These are phyloP conservation scores for Xestia c-nigrum DNA, from an alignment of 2,888 invertebrate genomes.

Conservation along the genomic window DNA sequence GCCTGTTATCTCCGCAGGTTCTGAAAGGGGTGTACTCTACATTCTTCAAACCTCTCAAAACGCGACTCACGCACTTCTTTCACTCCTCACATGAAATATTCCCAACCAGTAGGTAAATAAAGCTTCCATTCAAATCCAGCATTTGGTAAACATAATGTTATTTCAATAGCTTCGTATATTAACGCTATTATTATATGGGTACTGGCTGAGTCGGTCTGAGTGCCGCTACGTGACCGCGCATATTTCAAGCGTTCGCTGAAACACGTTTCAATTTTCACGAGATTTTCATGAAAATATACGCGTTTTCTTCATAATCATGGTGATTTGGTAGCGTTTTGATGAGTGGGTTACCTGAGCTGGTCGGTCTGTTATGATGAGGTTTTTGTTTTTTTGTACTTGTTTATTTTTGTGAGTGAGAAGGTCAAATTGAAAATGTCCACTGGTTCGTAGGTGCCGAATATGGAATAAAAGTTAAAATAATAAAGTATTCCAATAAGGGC, in stretches of 20 bases:
- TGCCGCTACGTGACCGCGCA: conserved; percentile 75
- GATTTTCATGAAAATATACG: conserved; percentile 64
- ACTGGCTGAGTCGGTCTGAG: conserved; percentile 64
- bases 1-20: too few species aligned
- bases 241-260: conserved; percentile 59
- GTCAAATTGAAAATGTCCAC: conserved; percentile 18
- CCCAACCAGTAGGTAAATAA: conserved; percentile 54
- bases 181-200: conserved; percentile 66
- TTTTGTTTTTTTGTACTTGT: conserved; percentile 8
- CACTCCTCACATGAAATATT: conserved; percentile 46
- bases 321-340: conserved; percentile 54
- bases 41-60: neutral
- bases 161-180: conserved; percentile 67
- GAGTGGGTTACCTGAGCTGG: conserved; percentile 46
- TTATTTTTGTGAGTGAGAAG: conserved; percentile 12
- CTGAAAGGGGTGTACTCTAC: too few species aligned
- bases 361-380: conserved; percentile 26
- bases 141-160: conserved; percentile 60
- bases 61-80: conserved; percentile 33
- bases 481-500: too few species aligned
- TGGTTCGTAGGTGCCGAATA: too few species aligned
- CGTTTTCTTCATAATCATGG: conserved; percentile 58
- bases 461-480: too few species aligned
- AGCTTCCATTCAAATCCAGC: conserved; percentile 53
- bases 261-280: conserved; percentile 71